Base-by-base conservation (phyloP, 2,797 vertebrate species). In the Megalops cyprinoides region DNA sequence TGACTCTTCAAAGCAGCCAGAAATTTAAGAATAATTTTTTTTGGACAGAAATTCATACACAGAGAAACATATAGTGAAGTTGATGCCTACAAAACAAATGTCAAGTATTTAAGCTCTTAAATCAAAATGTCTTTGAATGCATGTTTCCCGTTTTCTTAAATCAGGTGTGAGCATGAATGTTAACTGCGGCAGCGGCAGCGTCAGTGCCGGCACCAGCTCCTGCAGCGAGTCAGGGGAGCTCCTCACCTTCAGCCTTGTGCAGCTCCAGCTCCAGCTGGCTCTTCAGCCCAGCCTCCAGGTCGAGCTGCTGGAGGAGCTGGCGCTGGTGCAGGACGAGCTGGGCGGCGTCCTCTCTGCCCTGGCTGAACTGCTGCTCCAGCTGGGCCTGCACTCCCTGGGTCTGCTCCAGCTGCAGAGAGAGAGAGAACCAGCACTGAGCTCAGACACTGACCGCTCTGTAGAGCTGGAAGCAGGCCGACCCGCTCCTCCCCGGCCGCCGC, bases 201-300 rank as follows among this genome's bases (percentile, higher is more conserved):
- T 4, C 14, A 76, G 25, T 62, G 58, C 82, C 46, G 15, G 8
- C 34, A 65, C 14, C 25, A 73, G 49, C 20, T 34, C 4, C n/a
- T 62, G 53, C 23, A 46, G 65, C 39, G 34, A 83, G 42, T 5
- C 7, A 53, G 42, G 48, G 31, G 18, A 1, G 1, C 44, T 3
- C 18, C 94, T 93, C 87, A 99, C 98, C 97, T 83, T 96, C 95
- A 0, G 96, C 92, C 87, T 97, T 97, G 87, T 99, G 97, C 28
- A 98, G 94, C 78, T 98, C 93, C 34, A 98, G 87, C 6, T 92
- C 91, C 65, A 99, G 94, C 7, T 91, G 89, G 37, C 91, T 94
- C 90, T 96, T 97, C 48, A 90, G 88, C 28, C 91, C 88, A 0
- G 92, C 93, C 85, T 97, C 96, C 81, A 96, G 91, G 0, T 93